Evolutionary conservation across 2,888 invertebrate species (phyloP), one percentile per base, ranked within the genome.

Genomic region (Drosophila melanocephala): DNA sequence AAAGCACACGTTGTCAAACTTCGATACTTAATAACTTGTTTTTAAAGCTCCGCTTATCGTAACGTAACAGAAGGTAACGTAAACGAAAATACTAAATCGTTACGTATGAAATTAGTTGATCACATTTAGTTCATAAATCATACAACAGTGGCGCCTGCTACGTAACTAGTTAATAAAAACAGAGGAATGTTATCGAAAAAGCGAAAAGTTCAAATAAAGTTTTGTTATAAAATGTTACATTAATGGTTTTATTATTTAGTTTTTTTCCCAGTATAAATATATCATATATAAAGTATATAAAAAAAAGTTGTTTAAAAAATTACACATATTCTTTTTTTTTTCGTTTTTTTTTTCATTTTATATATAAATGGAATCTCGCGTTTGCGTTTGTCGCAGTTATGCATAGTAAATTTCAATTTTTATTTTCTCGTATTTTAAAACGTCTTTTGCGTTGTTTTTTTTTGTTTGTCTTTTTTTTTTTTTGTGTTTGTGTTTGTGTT

Each of bases 141-240:
- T 16, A 37, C 37, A 37, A 16, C 33, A 33, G 33, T 33, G 19
- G 37, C 16, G 16, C 37, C 33, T 33, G 12, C 12, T 14, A 5
- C 35, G 14, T 35, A 35, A 35, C 35, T 35, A 14, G 14, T 7
- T 35, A 35, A 16, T 16, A 35, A 35, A 5, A 22, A 22, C 42
- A 12, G n/a, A 42, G 22, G 44, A 44, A 12, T 7, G 14, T 10
- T 14, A 22, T 30, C 37, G 30, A 42, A 30, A 30, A 56, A 32
- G 28, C 6, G 2, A 53, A 28, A 39, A 28, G 19, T 3, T 30
- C 30, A 10, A 52, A n/a, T 2, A 3, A 39, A 5, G 32, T 69
- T 81, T 86, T 84, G 87, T 88, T 88, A 86, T 86, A 88, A 86
- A 86, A 86, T 86, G 86, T 88, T 86, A 89, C 87, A 86, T 86